Conservation (phyloP, 2,113 vertebrate genomes). For the Tricholaema leucomelas region DNA sequence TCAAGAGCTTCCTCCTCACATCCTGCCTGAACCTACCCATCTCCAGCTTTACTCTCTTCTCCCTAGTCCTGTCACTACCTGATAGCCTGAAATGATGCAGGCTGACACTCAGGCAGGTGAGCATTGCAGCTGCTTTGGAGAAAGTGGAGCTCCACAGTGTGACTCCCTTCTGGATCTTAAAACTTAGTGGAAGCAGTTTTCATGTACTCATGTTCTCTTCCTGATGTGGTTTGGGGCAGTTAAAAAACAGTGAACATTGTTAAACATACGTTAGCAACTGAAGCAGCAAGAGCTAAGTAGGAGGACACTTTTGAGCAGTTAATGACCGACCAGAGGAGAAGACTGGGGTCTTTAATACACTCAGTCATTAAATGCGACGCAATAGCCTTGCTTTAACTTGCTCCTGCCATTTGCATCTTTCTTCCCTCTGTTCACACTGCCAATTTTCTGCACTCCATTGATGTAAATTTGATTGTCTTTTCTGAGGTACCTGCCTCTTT, state of each 20-base stretch:
- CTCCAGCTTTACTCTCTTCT: no score
- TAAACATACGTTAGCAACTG: conserved; percentile 32
- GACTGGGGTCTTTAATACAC: neutral
- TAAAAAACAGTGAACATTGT: conserved; percentile 30
- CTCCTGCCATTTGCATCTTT: neutral
- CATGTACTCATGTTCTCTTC: neutral
- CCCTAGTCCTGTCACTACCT: no score
- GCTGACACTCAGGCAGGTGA: neutral
- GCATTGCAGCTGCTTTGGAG: neutral
- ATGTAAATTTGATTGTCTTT: neutral
- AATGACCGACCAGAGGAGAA: conserved; percentile 43
- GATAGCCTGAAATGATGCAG: no score
- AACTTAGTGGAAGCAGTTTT: neutral
- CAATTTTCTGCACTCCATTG: neutral
- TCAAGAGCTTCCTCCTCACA: no score
- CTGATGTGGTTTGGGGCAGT: neutral
- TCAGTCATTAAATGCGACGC: conserved; percentile 26
- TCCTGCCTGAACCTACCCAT: no score
- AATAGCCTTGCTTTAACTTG: neutral
- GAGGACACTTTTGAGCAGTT: conserved; percentile 25
- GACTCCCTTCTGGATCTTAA: neutral
- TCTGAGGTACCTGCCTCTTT: neutral
- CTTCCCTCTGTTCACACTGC: neutral
- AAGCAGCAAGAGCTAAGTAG: conserved; percentile 35
- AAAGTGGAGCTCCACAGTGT: neutral